These are phyloP conservation scores for Clarias laeviceps DNA, from an alignment of 2,797 vertebrate genomes.

Conservation along the genomic window DNA sequence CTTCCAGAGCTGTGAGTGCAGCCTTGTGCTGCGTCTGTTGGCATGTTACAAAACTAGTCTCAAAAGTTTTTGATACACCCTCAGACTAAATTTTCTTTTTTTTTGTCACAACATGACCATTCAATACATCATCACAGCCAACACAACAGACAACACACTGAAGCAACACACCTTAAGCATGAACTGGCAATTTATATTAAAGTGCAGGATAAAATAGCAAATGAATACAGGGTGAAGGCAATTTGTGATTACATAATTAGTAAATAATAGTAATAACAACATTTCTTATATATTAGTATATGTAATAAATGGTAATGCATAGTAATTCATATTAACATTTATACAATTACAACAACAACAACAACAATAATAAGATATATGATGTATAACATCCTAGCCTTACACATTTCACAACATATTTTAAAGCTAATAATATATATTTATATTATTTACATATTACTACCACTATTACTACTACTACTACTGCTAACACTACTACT, in stretches of 20 bases:
- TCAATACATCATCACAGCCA: background rate
- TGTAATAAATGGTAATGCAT: background rate
- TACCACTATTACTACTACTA: too few relatives aligned
- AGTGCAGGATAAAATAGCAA: background rate
- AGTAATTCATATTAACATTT: background rate
- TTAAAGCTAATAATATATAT: too few relatives aligned
- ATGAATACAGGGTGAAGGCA: background rate
- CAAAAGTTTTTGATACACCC: too few relatives aligned
- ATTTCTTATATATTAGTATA: background rate
- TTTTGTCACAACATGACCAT: background rate
- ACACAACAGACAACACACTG: background rate
- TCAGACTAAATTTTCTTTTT: background rate
- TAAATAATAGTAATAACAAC: background rate
- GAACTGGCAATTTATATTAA: background rate
- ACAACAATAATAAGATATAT: background rate
- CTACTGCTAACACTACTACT: too few relatives aligned
- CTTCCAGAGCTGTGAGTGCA: too few relatives aligned
- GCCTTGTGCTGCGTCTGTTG: too few relatives aligned
- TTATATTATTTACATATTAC: too few relatives aligned
- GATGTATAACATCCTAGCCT: background rate
- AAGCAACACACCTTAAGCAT: background rate
- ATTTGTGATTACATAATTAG: too few relatives aligned
- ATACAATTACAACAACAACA: too few relatives aligned
- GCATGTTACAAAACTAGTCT: too few relatives aligned
- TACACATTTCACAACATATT: background rate